A percentile compares a stretch with the other conserved stretches of the same genome.
These are phyloP conservation scores for Heterodera carotae DNA, from an alignment of 1,140 invertebrate species.

Conservation along the genomic window DNA sequence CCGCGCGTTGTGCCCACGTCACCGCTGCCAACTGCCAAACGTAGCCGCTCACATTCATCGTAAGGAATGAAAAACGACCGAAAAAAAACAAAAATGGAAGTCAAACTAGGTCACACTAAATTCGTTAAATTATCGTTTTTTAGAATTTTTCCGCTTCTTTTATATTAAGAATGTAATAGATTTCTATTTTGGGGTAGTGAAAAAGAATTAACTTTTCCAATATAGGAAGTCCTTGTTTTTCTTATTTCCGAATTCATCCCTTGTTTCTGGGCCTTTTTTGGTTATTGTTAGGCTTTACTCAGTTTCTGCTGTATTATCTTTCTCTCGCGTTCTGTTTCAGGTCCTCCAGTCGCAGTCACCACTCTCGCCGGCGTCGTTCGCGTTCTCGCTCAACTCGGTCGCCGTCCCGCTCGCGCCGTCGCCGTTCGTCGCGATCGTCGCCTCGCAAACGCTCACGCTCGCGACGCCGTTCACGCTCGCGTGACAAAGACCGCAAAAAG, in stretches of 20 bases:
- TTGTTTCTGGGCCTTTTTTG: too few species aligned
- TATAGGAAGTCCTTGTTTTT: too few species aligned
- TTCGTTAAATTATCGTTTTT: too few species aligned
- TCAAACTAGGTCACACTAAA: too few species aligned
- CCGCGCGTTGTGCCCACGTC: neutral
- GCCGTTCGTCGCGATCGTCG: conserved; percentile 30
- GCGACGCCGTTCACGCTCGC: conserved; percentile 31
- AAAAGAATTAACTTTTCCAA: too few species aligned
- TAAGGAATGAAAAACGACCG: neutral
- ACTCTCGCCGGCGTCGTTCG: conserved; percentile 32
- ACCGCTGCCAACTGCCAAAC: neutral
- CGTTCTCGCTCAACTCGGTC: conserved; percentile 43
- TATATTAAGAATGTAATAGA: too few species aligned
- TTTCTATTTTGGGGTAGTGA: too few species aligned
- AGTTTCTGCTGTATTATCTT: neutral
- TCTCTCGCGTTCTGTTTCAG: conserved; percentile 12
- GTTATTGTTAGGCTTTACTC: neutral
- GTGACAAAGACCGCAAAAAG: conserved; percentile 20
- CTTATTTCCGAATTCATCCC: too few species aligned
- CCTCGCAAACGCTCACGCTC: conserved; percentile 30
- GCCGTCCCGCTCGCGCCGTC: conserved; percentile 44
- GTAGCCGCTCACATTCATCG: neutral
- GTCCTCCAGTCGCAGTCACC: conserved; percentile 3
- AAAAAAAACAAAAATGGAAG: neutral
- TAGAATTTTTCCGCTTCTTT: too few species aligned